Evolutionary conservation across 2,797 vertebrate species (phyloP), one percentile per base, ranked within the genome.

Genomic region (Lagocephalus sceleratus): DNA sequence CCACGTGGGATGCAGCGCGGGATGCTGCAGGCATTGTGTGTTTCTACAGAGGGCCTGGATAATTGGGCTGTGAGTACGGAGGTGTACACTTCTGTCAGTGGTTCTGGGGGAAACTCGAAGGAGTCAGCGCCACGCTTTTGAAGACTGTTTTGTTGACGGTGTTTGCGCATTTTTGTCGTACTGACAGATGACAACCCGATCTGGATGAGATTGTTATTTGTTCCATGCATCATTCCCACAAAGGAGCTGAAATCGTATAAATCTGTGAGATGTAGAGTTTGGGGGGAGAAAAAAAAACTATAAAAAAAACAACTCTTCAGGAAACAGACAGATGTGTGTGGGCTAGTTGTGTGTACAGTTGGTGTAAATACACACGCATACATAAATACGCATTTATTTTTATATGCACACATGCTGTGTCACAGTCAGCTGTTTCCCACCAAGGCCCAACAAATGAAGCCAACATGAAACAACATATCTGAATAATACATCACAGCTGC

Each of bases 61-160:
- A 85, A 88, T 88, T 85, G 82, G 80, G 71, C 76, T 57, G 63
- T 71, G 61, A 83, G 69, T 69, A 75, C 66, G 79, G 81, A 75
- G 69, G 69, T 83, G 76, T 68, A 54, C 59, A 69, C 74, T 73
- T 59, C 43, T 73, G 69, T 72, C 73, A 57, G 49, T 68, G 10
- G 72, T 62, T 73, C 68, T 66, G 68, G 71, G 79, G 75, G 17
- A n/a, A 42, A 73, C 68, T 68, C 60, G 63, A 63, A 79, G 57
- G 53, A 70, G 68, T 52, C 35, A 2, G 23, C n/a, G 54, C 25
- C 51, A 44, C 54, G 68, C 54, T 52, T 79, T 60, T 73, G 47
- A 57, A 29, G 48, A 39, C 53, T 23, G 8, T 42, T 42, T 42
- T 47, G 39, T 22, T 45, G 68, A 60, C 56, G 67, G 47, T 57